These are phyloP conservation scores for Stichopus chloronotus DNA, from an alignment of 35 echinoderm and acorn worm species.

Conservation along the genomic window DNA sequence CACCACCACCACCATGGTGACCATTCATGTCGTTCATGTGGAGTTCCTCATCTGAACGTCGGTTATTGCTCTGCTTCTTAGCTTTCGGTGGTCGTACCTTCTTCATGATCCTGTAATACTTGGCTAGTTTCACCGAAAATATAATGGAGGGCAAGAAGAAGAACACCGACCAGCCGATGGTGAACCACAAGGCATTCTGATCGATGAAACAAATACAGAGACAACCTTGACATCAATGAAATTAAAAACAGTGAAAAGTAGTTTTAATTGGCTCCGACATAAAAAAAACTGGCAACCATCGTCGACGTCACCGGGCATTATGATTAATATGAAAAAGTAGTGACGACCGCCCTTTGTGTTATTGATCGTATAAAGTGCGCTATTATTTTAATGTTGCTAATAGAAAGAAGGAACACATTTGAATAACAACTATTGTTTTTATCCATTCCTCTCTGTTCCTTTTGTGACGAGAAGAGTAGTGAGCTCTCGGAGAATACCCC, in stretches of 20 bases:
- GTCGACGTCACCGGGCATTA: no score
- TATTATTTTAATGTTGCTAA: no score
- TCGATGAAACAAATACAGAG: constrained; percentile 4
- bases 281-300: background rate
- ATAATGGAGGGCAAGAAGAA: constrained; percentile 85
- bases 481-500: no score
- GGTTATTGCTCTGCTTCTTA: constrained; percentile 58
- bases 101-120: constrained; percentile 94
- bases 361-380: no score
- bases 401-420: no score
- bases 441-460: no score
- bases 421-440: no score
- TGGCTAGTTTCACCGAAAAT: constrained; percentile 85
- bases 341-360: no score
- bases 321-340: no score
- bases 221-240: background rate
- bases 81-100: constrained; percentile 68
- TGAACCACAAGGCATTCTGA: constrained; percentile 95
- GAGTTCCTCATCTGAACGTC: background rate
- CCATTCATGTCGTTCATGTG: constrained; percentile 28
- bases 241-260: background rate
- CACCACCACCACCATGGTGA: background rate
- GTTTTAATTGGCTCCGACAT: background rate
- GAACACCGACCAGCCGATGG: constrained; percentile 87
- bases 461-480: no score